A percentile compares a stretch with the other conserved stretches of the same genome.
These are phyloP conservation scores for Athene cunicularia DNA, from an alignment of 2,113 vertebrate species.

Conservation along the genomic window DNA sequence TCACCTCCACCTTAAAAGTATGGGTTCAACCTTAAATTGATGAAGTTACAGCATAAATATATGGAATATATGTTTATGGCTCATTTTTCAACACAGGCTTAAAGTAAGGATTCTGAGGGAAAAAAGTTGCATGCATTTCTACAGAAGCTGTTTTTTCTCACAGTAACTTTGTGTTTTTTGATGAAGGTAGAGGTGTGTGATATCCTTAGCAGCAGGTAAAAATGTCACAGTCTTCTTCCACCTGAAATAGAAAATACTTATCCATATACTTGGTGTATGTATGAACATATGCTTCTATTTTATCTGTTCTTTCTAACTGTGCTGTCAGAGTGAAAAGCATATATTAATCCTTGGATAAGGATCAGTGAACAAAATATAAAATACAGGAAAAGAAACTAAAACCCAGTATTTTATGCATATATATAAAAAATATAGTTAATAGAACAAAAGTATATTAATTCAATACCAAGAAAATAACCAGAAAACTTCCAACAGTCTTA, in stretches of 20 bases:
- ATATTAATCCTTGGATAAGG: not conserved
- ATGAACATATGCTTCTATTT: not conserved
- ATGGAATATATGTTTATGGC: not conserved
- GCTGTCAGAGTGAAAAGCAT: not conserved
- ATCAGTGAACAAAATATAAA: not conserved
- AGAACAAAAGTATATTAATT: not conserved
- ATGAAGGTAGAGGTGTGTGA: not conserved
- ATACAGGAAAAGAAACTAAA: not conserved
- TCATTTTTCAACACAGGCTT: not conserved
- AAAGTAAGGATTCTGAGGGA: not conserved
- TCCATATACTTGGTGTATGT: not conserved
- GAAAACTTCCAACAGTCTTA: not conserved
- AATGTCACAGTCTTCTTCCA: not conserved
- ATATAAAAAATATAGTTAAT: not conserved
- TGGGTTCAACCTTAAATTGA: fast-evolving
- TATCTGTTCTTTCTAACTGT: not conserved
- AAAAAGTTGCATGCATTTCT: not conserved
- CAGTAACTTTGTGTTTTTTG: not conserved
- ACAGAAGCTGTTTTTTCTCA: not conserved
- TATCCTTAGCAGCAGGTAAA: not conserved
- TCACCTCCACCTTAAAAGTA: not conserved
- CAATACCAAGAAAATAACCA: not conserved
- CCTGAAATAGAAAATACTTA: not conserved
- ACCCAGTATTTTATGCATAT: not conserved
- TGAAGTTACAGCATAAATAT: not conserved